phyloP scores from a whole-genome alignment of 2,888 invertebrate species.

The Incurvaria masculella region DNA sequence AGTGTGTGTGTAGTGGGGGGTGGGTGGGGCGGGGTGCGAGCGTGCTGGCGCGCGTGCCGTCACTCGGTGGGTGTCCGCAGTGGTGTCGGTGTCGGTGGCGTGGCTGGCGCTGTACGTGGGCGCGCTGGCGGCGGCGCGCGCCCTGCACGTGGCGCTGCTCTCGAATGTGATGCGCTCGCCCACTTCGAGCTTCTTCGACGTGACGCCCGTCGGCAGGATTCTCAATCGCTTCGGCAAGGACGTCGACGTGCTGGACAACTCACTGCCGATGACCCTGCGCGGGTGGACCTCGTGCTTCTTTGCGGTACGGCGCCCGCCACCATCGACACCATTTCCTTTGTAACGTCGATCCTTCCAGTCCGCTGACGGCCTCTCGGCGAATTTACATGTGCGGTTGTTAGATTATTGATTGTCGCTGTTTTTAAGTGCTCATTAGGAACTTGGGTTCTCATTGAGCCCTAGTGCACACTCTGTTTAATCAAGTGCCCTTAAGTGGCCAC shows the following conservation, averaged over 20 bases:
- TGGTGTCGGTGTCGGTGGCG: constrained; percentile 62
- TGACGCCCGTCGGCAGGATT: constrained; percentile 75
- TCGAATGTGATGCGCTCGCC: constrained; percentile 64
- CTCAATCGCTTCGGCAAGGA: constrained; percentile 78
- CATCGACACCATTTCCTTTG: no score
- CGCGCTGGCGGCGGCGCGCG: constrained; percentile 59
- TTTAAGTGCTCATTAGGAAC: no score
- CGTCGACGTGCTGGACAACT: constrained; percentile 68
- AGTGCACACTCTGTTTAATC: no score
- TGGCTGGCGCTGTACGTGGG: constrained; percentile 66
- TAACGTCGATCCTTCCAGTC: no score
- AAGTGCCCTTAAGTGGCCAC: no score
- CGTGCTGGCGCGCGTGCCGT: background rate
- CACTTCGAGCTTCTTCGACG: constrained; percentile 72
- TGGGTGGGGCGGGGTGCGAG: background rate
- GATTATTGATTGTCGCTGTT: no score
- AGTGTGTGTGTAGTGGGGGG: background rate
- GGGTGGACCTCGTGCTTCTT: constrained; percentile 68
- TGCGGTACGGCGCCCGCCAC: constrained; percentile 43
- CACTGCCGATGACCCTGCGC: constrained; percentile 67
- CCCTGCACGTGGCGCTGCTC: constrained; percentile 64
- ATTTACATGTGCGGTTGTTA: no score
- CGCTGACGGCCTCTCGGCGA: no score
- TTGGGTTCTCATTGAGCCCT: no score
- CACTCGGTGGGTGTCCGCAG: constrained; percentile 47